Percentiles rank a stretch among this genome's conserved stretches.
Conservation (phyloP, 2,888 invertebrate genomes). For the Thera obeliscata region DNA sequence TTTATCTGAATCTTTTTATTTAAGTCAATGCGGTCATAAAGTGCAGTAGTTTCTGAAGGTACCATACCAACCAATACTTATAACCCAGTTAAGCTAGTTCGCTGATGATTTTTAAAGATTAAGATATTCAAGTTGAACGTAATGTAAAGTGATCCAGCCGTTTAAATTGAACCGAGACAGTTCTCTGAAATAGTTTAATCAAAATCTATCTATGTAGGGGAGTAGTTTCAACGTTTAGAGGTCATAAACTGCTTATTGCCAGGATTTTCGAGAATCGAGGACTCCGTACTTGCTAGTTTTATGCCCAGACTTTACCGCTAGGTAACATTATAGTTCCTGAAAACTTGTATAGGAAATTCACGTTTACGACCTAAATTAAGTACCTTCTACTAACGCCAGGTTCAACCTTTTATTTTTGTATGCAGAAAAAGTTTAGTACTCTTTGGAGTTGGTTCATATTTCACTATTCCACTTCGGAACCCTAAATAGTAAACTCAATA, state of each 20-base stretch:
- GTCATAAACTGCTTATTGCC: conserved; percentile 41
- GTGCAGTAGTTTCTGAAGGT: no score
- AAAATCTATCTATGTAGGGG: conserved; percentile 37
- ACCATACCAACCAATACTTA: no score
- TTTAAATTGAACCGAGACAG: neutral
- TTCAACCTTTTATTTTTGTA: neutral
- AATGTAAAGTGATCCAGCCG: conserved; percentile 13
- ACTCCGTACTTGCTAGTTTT: conserved; percentile 34
- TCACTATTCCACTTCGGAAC: neutral
- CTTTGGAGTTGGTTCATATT: neutral
- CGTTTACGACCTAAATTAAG: conserved; percentile 26
- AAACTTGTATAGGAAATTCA: conserved; percentile 32
- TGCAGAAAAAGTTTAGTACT: neutral
- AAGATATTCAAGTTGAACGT: no score
- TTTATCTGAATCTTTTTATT: no score
- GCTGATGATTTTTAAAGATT: no score
- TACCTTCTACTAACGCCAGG: neutral
- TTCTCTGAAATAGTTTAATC: conserved; percentile 37
- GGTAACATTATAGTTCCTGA: conserved; percentile 30
- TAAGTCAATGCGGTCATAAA: no score
- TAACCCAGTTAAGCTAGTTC: no score
- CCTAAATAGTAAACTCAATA: neutral
- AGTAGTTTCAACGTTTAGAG: conserved; percentile 39
- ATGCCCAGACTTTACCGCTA: conserved; percentile 31
- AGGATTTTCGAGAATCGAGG: conserved; percentile 38